Base-by-base conservation (phyloP, 2,113 vertebrate genomes). In the Reinhardtius hippoglossoides region DNA sequence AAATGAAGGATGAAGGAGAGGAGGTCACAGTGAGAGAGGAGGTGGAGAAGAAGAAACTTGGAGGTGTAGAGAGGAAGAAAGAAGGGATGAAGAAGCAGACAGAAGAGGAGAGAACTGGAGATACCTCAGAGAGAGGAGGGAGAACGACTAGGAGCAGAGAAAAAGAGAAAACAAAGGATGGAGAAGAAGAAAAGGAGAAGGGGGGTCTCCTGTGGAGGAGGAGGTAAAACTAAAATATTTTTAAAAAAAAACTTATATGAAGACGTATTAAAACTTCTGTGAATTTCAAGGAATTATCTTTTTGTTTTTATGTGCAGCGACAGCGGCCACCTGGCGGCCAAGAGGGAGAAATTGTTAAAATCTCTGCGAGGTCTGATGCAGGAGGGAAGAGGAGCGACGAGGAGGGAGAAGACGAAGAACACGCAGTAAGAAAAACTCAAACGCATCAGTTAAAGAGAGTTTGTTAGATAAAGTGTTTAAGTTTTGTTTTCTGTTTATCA, bases 321-420 rank as follows among this genome's bases (percentile, higher is more conserved):
- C 73, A 63, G 76, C 75, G 57, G 57, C 1, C 83, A 31, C 9
- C 84, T 91, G 55, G 81, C 92, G 0, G 75, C 91, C 80, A 94
- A 93, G 37, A 95, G 94, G 81, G 94, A 95, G 81, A 95, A 76
- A 3, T 0, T 93, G 56, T 4, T 93, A 8, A 83, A 23, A 1
- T 93, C 92, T 7, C 86, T 93, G 31, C 65, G 77, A 21, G 91
- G 90, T 7, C 79, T 93, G 27, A 78, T 93, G 69, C 85, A 56
- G 66, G 55, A 35, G 18, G 82, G 70, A 0, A 52, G 62, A 26
- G 87, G 70, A 66, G 67, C 0, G 16, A 79, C 13, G 65, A 87
- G 78, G 71, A 87, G 74, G 50, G 76, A 83, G 27, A 2, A 27
- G 15, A 35, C 0, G 23, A 89, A 46, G 63, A 85, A 57, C 16